These are phyloP conservation scores for Antheraea pernyi DNA, from an alignment of 1,140 invertebrate species.

Conservation along the genomic window DNA sequence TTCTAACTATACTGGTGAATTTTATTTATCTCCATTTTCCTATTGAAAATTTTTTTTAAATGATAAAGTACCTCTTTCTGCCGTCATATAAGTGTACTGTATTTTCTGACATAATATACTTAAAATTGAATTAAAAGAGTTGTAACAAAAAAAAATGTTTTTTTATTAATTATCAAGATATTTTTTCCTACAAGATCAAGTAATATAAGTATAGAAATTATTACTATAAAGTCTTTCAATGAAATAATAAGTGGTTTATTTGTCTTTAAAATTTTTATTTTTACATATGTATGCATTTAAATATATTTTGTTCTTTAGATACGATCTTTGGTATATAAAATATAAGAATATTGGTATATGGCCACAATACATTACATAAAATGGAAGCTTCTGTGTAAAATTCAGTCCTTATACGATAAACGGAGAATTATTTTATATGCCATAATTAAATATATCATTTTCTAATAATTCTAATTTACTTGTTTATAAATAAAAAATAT, in stretches of 20 bases:
- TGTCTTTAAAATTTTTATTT: conserved; percentile 40
- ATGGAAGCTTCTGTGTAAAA: conserved; percentile 40
- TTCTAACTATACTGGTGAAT: conserved; percentile 37
- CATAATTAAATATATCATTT: conserved; percentile 18
- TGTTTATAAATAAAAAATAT: conserved; percentile 24
- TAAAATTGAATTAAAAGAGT: too few relatives aligned
- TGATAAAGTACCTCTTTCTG: too few relatives aligned
- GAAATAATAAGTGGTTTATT: conserved; percentile 6
- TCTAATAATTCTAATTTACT: conserved; percentile 14
- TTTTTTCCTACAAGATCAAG: too few relatives aligned
- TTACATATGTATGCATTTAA: conserved; percentile 37
- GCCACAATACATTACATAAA: conserved; percentile 44
- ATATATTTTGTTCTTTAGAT: conserved; percentile 60
- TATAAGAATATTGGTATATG: conserved; percentile 55
- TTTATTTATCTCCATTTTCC: conserved; percentile 14
- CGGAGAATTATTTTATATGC: conserved; percentile 5
- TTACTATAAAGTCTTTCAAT: too few relatives aligned
- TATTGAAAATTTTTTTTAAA: too few relatives aligned
- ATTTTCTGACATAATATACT: too few relatives aligned
- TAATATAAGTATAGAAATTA: too few relatives aligned
- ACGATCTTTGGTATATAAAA: conserved; percentile 64
- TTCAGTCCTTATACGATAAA: conserved; percentile 35
- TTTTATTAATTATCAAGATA: too few relatives aligned
- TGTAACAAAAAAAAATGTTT: too few relatives aligned
- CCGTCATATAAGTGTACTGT: too few relatives aligned